Percentiles rank a stretch among this genome's conserved stretches.
Conservation (phyloP, 1,140 invertebrate species). For the Drosophila sp. region DNA sequence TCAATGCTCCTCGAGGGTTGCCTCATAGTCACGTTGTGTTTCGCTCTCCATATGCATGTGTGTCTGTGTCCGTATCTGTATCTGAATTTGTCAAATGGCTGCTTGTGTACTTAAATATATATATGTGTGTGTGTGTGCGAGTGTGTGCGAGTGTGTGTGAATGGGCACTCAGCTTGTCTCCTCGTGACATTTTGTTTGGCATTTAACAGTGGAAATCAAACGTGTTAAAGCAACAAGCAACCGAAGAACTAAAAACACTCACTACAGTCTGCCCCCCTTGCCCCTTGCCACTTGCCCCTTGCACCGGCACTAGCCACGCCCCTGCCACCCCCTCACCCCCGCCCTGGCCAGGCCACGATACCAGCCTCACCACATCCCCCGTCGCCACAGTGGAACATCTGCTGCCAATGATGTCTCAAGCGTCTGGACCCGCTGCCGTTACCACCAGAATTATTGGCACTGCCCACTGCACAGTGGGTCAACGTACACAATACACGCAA, state of each 20-base stretch:
- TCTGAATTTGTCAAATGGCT: neutral
- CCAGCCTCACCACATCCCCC: too few relatives aligned
- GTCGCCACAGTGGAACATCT: slow-evolving; percentile 10
- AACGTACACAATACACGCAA: neutral
- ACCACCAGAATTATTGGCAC: slow-evolving; percentile 6
- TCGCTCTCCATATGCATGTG: neutral
- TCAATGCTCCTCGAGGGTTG: slow-evolving; percentile 20
- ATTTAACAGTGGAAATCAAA: slow-evolving; percentile 77
- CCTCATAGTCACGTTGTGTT: slow-evolving; percentile 39
- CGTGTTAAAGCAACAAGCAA: slow-evolving; percentile 66
- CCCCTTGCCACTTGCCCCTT: neutral
- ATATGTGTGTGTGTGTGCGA: neutral
- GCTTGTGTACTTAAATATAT: too few relatives aligned
- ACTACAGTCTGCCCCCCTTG: neutral
- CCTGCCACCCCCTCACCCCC: neutral
- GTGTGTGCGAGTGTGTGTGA: neutral
- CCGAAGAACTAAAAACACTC: slow-evolving; percentile 33
- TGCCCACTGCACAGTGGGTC: slow-evolving; percentile 25
- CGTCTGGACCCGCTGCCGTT: slow-evolving; percentile 11
- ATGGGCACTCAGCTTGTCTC: slow-evolving; percentile 54
- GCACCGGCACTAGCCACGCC: too few relatives aligned
- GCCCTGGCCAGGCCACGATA: too few relatives aligned
- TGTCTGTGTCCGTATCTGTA: neutral
- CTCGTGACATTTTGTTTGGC: slow-evolving; percentile 69
- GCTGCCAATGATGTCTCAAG: slow-evolving; percentile 27